Evolutionary conservation across 2,888 invertebrate species (phyloP).

Genomic region (Scaptomyza tumidula): DNA sequence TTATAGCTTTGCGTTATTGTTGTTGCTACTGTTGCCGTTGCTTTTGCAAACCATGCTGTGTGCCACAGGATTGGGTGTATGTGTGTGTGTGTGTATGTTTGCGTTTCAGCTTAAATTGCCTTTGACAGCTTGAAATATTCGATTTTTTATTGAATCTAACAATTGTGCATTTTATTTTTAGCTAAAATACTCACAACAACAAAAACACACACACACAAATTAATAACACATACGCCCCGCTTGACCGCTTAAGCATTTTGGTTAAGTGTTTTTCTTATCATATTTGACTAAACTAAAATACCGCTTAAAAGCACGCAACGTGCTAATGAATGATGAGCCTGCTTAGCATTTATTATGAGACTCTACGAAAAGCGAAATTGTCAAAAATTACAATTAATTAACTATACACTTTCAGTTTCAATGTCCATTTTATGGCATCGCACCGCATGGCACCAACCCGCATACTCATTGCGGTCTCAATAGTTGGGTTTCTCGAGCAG

Average conservation of each 20-base stretch:
- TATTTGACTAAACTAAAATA: conserved; percentile 26
- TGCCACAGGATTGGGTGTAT: conserved; percentile 14
- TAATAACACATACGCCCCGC: conserved; percentile 33
- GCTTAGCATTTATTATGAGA: conserved; percentile 32
- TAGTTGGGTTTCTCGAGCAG: conserved; percentile 58
- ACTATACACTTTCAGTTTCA: conserved; percentile 67
- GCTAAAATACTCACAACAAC: conserved; percentile 8
- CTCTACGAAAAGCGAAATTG: conserved; percentile 50
- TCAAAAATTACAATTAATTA: conserved; percentile 30
- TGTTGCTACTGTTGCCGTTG: conserved; percentile 7
- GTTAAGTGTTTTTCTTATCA: conserved; percentile 33
- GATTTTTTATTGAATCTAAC: conserved; percentile 70
- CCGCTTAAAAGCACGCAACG: conserved; percentile 16
- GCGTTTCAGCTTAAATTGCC: conserved; percentile 63
- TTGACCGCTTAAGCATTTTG: conserved; percentile 37
- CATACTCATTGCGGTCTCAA: conserved; percentile 38
- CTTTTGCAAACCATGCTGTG: conserved; percentile 21
- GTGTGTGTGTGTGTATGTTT: conserved; percentile 47
- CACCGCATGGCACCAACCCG: not conserved
- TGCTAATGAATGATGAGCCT: conserved; percentile 17
- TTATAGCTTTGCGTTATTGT: conserved; percentile 24
- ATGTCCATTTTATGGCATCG: conserved; percentile 11
- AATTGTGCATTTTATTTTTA: conserved; percentile 49
- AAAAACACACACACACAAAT: conserved; percentile 8
- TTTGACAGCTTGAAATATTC: conserved; percentile 70